Evolutionary conservation across 1,140 invertebrate genomes (phyloP).

Genomic region (Lordiphosa collinella): DNA sequence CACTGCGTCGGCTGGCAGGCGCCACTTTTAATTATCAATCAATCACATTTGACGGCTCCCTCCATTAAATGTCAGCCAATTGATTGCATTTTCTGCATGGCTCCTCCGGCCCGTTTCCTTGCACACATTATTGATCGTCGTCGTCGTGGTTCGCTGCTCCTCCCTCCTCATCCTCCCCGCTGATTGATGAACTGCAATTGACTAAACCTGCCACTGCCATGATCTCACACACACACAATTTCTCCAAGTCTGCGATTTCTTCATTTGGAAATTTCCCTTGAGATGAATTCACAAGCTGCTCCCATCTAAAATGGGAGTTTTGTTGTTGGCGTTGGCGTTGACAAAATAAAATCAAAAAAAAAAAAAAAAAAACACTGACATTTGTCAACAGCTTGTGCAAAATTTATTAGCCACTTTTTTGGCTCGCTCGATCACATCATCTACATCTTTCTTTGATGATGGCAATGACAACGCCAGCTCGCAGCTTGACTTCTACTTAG

Average conservation of each 20-base stretch:
- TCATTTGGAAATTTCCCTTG: constrained; percentile 22
- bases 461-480: no score
- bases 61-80: constrained; percentile 56
- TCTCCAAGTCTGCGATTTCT: background rate
- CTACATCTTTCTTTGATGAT: no score
- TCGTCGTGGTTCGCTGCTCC: background rate
- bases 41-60: constrained; percentile 71
- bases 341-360: background rate
- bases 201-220: background rate
- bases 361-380: constrained; percentile 9
- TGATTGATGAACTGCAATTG: background rate
- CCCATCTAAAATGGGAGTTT: background rate
- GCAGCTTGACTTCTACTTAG: no score
- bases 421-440: background rate
- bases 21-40: constrained; percentile 76
- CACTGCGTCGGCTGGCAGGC: constrained; percentile 43
- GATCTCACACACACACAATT: constrained; percentile 19
- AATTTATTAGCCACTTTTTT: constrained; percentile 52
- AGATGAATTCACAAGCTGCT: constrained; percentile 17
- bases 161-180: background rate
- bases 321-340: constrained; percentile 17
- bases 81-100: constrained; percentile 24
- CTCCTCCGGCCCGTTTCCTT: background rate
- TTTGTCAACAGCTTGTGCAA: constrained; percentile 45
- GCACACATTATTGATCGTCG: constrained; percentile 4